Percentiles rank a stretch among this genome's conserved stretches.
Conservation (phyloP, 2,797 vertebrate species). For the Lithobates pipiens region DNA sequence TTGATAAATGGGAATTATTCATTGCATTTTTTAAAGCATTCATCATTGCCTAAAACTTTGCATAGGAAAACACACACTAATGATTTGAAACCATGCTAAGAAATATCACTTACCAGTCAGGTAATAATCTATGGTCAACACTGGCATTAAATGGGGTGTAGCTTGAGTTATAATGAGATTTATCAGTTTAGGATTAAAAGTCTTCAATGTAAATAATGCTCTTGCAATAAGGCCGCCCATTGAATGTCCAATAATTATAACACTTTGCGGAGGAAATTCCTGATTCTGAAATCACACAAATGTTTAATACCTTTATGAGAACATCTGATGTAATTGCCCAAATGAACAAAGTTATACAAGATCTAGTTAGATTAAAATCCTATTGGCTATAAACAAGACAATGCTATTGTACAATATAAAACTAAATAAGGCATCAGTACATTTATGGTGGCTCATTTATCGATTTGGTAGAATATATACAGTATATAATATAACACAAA, state of each 20-base stretch:
- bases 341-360: not conserved
- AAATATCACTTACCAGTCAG: constrained; percentile 83
- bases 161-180: constrained; percentile 95
- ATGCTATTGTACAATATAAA: no score
- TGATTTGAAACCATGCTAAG: not conserved
- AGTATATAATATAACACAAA: no score
- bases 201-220: constrained; percentile 90
- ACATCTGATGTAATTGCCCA: not conserved
- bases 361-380: no score
- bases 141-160: constrained; percentile 92
- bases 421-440: no score
- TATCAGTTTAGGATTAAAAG: constrained; percentile 88
- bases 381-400: no score
- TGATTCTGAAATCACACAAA: constrained; percentile 74
- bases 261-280: constrained; percentile 83
- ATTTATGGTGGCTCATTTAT: no score
- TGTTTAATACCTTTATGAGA: not conserved
- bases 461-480: no score
- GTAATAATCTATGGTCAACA: constrained; percentile 88
- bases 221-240: constrained; percentile 98
- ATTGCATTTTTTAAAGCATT: no score
- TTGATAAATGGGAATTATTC: no score
- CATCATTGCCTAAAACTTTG: no score
- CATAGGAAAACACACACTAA: no score
- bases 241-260: constrained; percentile 93